Percentiles rank a stretch among this genome's conserved stretches.
Conservation (phyloP, 2,113 vertebrate species). For the Corydoras maculifer region DNA sequence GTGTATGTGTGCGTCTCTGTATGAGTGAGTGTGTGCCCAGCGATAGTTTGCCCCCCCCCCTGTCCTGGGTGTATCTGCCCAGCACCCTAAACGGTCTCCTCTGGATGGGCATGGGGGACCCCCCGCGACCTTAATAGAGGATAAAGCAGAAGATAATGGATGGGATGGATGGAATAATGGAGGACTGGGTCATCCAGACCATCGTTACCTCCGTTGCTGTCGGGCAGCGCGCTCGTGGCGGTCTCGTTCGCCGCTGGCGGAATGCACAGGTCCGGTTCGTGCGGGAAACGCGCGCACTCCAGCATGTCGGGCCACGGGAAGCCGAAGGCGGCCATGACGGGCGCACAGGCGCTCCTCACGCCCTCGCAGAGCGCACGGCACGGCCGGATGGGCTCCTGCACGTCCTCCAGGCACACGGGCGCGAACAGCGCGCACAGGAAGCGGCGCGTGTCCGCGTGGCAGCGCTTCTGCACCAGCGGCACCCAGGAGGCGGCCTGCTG, state of each 20-base stretch:
- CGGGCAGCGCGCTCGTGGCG: slow-evolving; percentile 52
- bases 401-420: slow-evolving; percentile 88
- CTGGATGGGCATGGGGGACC: no score
- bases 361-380: slow-evolving; percentile 90
- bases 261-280: slow-evolving; percentile 93
- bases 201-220: not conserved
- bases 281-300: slow-evolving; percentile 85
- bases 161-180: no score
- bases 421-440: slow-evolving; percentile 97
- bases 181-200: no score
- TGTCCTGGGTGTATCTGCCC: no score
- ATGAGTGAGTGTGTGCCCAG: no score
- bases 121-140: no score
- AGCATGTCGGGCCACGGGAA: slow-evolving; percentile 98
- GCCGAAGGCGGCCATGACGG: slow-evolving; percentile 94
- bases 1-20: no score
- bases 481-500: slow-evolving; percentile 96
- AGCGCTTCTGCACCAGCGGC: slow-evolving; percentile 92
- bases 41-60: no score
- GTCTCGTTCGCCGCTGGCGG: slow-evolving; percentile 68
- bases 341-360: slow-evolving; percentile 85
- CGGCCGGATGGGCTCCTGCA: slow-evolving; percentile 91
- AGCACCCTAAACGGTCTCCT: no score
- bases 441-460: slow-evolving; percentile 92
- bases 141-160: no score